These are phyloP conservation scores for Desmophyllum pertusum DNA, from an alignment of 92 coral and sea anemone species.

Conservation along the genomic window DNA sequence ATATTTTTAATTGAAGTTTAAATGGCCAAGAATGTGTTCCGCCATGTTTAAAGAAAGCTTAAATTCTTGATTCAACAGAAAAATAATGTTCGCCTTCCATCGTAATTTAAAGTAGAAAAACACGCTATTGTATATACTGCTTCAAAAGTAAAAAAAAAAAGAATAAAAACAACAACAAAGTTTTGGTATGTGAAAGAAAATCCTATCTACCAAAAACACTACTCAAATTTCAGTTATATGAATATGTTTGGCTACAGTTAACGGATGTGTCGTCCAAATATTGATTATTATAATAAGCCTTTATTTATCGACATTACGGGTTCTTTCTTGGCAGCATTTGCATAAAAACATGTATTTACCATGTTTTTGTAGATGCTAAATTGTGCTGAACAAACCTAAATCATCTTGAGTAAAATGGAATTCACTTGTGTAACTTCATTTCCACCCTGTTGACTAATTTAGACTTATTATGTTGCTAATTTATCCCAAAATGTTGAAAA, in stretches of 20 bases:
- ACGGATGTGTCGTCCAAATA: background rate
- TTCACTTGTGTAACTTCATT: background rate
- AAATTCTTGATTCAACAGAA: no score
- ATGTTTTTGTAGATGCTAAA: background rate
- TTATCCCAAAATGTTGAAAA: background rate
- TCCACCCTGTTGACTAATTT: background rate
- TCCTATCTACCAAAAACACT: background rate
- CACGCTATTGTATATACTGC: no score
- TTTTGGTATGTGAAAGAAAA: no score
- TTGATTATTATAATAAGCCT: background rate
- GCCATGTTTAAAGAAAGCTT: no score
- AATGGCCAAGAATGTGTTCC: no score
- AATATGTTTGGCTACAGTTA: background rate
- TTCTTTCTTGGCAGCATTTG: background rate
- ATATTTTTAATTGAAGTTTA: background rate
- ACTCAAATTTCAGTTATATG: background rate
- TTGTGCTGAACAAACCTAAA: background rate
- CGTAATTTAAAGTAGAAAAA: no score
- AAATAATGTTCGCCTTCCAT: no score
- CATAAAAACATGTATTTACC: background rate
- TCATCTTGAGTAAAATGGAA: background rate
- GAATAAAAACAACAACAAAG: no score
- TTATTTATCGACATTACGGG: no score
- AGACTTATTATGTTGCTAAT: background rate
- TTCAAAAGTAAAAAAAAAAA: no score